phyloP scores from a whole-genome alignment of 1,140 invertebrate genomes.

The Mizuhopecten yessoensis region DNA sequence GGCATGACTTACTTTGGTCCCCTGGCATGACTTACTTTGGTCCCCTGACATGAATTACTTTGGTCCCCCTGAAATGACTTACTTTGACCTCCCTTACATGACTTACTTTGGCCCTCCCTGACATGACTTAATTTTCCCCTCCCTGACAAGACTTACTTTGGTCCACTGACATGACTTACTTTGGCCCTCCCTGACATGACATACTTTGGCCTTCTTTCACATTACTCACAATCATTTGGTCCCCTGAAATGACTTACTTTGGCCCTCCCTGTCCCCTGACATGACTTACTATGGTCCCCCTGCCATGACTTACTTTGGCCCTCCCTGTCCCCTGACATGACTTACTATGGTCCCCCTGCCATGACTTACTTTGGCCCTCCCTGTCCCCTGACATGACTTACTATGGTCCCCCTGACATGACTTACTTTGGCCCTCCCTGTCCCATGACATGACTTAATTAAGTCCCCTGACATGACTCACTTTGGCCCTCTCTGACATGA shows the following conservation, averaged over 20 bases:
- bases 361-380: not conserved
- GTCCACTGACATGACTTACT: not conserved
- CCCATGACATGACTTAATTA: too few species aligned
- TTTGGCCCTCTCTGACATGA: too few species aligned
- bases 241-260: slow-evolving; percentile 2
- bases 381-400: not conserved
- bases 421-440: too few species aligned
- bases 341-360: not conserved
- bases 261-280: not conserved
- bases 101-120: not conserved
- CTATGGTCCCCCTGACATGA: not conserved
- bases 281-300: too few species aligned
- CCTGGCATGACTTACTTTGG: not conserved
- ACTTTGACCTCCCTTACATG: slow-evolving; percentile 92
- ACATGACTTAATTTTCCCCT: not conserved
- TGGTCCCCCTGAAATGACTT: slow-evolving; percentile 62
- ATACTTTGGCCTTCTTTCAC: slow-evolving; percentile 75
- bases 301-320: too few species aligned
- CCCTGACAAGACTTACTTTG: not conserved
- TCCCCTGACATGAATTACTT: not conserved
- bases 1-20: not conserved
- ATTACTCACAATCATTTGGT: not conserved
- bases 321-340: slow-evolving; percentile 79
- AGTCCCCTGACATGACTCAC: too few species aligned
- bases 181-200: slow-evolving; percentile 54